Conservation (phyloP, 2,888 invertebrate species). For the Abscondita cerata region DNA sequence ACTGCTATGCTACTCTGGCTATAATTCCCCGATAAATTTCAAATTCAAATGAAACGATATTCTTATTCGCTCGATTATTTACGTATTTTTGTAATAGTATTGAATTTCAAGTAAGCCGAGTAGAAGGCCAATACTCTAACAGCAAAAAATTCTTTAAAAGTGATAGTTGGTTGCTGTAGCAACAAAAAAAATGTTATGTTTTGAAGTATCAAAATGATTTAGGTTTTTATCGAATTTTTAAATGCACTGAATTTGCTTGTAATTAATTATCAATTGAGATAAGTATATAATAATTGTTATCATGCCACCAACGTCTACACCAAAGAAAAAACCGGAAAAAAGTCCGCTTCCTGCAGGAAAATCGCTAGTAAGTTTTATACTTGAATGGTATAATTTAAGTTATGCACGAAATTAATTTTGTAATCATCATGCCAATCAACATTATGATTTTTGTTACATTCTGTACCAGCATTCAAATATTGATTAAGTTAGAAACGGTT, state of each 20-base stretch:
- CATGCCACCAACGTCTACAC: constrained; percentile 42
- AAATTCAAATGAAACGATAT: constrained; percentile 20
- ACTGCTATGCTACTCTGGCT: constrained; percentile 39
- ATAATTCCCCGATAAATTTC: constrained; percentile 30
- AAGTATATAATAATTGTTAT: constrained; percentile 20
- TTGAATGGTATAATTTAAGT: not conserved
- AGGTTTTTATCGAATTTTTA: constrained; percentile 17
- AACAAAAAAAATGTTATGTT: constrained; percentile 31
- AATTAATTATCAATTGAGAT: not conserved
- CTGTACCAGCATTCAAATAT: constrained; percentile 16
- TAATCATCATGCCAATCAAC: constrained; percentile 6
- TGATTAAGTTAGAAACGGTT: constrained; percentile 10
- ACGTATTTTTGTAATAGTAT: no score
- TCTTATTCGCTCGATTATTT: no score
- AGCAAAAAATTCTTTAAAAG: not conserved
- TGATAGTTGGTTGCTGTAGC: constrained; percentile 25
- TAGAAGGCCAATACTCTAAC: not conserved
- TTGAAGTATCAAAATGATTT: constrained; percentile 32
- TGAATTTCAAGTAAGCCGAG: not conserved
- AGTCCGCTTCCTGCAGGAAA: not conserved
- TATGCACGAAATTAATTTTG: constrained; percentile 1
- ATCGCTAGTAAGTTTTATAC: not conserved
- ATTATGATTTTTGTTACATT: constrained; percentile 14
- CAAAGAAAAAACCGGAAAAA: constrained; percentile 37
- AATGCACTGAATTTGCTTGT: not conserved